phyloP scores from a whole-genome alignment of 2,113 vertebrate genomes.

The Dasyornis broadbenti region DNA sequence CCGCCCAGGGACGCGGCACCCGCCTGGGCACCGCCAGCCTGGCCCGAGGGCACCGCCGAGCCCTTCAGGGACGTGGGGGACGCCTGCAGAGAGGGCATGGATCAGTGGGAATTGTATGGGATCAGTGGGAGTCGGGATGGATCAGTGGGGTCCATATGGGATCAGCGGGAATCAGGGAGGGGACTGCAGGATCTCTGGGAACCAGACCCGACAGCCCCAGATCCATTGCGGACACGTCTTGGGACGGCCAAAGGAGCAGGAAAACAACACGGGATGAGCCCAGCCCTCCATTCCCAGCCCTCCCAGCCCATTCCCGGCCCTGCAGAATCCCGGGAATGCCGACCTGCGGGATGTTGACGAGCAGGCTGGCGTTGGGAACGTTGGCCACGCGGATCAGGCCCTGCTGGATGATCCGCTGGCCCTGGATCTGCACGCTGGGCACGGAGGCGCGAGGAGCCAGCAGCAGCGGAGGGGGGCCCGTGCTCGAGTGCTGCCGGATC shows the following conservation, averaged over 20 bases:
- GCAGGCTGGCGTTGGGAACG: slow-evolving; percentile 86
- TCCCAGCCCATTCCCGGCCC: too few relatives aligned
- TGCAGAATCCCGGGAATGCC: neutral
- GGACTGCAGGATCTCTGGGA: too few relatives aligned
- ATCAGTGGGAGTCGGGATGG: too few relatives aligned
- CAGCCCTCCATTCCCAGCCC: too few relatives aligned
- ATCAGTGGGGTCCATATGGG: too few relatives aligned
- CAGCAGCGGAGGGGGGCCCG: slow-evolving; percentile 89
- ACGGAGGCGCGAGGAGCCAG: slow-evolving; percentile 90
- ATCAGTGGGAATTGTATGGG: too few relatives aligned
- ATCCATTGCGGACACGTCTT: too few relatives aligned
- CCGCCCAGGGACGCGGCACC: slow-evolving; percentile 68
- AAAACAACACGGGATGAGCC: too few relatives aligned
- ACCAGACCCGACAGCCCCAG: too few relatives aligned
- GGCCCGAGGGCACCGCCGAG: slow-evolving; percentile 67
- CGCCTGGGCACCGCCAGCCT: slow-evolving; percentile 55
- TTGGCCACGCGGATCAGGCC: slow-evolving; percentile 94
- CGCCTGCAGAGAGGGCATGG: slow-evolving; percentile 62
- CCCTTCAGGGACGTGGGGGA: slow-evolving; percentile 87
- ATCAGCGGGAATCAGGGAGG: too few relatives aligned
- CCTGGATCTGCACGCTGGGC: slow-evolving; percentile 92
- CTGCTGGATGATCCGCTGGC: slow-evolving; percentile 95
- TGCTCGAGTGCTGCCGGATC: slow-evolving; percentile 88
- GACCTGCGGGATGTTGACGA: slow-evolving; percentile 88
- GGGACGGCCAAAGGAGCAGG: too few relatives aligned